Base-by-base conservation (phyloP, 2,888 invertebrate species). In the Notocelia uddmanniana region DNA sequence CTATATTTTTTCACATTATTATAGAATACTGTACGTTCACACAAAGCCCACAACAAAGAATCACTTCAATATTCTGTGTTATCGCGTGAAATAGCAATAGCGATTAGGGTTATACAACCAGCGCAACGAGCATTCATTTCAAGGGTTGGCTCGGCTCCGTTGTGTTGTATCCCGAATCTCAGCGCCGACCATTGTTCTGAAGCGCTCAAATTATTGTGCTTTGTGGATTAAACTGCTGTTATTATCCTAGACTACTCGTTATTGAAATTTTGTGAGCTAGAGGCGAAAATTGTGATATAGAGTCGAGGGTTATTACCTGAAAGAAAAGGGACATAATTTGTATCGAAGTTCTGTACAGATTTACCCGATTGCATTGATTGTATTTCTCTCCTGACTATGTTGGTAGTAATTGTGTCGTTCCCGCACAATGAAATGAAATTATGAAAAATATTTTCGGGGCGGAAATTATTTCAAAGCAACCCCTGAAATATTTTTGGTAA, bases 211-310 rank as follows among this genome's bases (percentile, higher is more conserved):
- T 62, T 67, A 60, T 72, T 72, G 67, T 55, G 67, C 67, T 72
- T 72, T 72, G 67, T 67, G 66, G 55, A 72, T 72, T 68, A 67
- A 66, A 62, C 67, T 72, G 72, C 55, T 67, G 66, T 66, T 71
- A 71, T 71, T 71, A 71, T 71, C n/a, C 66, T 71, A 23, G 66
- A 67, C 55, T 55, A 72, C 67, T 55, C 60, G 48, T 55, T 67
- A 66, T 59, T 66, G 52, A 54, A 71, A 2, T 48, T 54, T 59
- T 59, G 21, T 13, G 19, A 15, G 15, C 9, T 15, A 58, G 13
- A 57, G 48, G 37, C 8, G 52, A 52, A 59, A 59, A 19, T 26
- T 50, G 31, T 41, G 15, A 41, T 41, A 41, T 15, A 13, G 3
- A 45, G n/a, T 13, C 8, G 8, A 45, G 45, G n/a, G n/a, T n/a